Percentiles rank a stretch among this genome's conserved stretches.
These are phyloP conservation scores for Protaetia brevitarsis DNA, from an alignment of 1,140 invertebrate species.

Conservation along the genomic window DNA sequence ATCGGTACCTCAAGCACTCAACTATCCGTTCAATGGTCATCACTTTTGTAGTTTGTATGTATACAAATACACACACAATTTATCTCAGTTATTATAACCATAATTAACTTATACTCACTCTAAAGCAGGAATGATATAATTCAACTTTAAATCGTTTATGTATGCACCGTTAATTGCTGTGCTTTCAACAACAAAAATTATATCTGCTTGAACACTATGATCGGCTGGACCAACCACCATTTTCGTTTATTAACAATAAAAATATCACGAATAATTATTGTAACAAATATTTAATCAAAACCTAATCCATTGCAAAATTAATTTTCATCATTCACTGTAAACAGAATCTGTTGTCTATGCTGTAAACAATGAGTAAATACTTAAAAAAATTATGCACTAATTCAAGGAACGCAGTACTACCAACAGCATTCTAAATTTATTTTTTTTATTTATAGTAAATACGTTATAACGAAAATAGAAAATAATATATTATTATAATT, in stretches of 20 bases:
- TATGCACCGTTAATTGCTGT: slow-evolving; percentile 92
- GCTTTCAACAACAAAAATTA: slow-evolving; percentile 89
- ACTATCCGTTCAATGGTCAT: slow-evolving; percentile 47
- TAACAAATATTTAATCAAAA: neutral
- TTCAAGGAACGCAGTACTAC: no score
- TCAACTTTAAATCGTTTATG: slow-evolving; percentile 82
- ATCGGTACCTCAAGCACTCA: slow-evolving; percentile 46
- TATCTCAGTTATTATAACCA: neutral
- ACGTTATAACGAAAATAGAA: no score
- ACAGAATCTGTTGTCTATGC: no score
- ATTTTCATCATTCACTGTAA: no score
- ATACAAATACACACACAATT: no score
- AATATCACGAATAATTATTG: neutral
- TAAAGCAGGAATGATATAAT: slow-evolving; percentile 86
- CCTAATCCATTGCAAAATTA: no score
- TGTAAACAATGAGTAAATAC: no score
- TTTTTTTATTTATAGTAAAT: no score
- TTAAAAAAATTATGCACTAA: no score
- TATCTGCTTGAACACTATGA: slow-evolving; percentile 66
- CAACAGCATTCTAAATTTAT: no score
- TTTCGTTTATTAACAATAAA: slow-evolving; percentile 18
- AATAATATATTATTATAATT: no score
- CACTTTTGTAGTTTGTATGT: slow-evolving; percentile 29
- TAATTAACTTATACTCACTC: slow-evolving; percentile 67
- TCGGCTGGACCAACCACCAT: slow-evolving; percentile 49